A percentile compares a stretch with the other conserved stretches of the same genome.
Evolutionary conservation across 2,797 vertebrate species (phyloP).

Genomic region (Silurus aristotelis): DNA sequence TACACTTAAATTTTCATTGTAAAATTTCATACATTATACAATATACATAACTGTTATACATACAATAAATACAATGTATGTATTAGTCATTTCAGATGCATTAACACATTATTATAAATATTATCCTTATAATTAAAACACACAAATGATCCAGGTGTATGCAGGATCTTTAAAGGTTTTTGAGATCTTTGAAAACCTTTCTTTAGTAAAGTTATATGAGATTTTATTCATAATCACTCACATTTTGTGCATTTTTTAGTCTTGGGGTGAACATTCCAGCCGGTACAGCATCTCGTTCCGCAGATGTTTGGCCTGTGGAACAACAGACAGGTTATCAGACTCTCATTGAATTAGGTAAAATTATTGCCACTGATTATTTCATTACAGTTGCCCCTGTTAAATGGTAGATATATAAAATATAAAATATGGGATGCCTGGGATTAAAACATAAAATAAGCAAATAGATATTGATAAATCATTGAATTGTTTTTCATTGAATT

Average conservation of each 20-base stretch:
- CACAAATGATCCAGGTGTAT: background rate
- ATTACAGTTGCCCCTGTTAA: no score
- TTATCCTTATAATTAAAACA: background rate
- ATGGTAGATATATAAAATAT: no score
- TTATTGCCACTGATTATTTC: no score
- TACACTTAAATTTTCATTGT: background rate
- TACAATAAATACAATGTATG: background rate
- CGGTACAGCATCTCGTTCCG: conserved; percentile 59
- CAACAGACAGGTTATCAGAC: background rate
- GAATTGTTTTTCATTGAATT: no score
- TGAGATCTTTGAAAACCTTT: no score
- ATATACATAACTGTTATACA: no score
- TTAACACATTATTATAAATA: background rate
- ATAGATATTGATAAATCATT: no score
- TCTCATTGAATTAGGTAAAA: background rate
- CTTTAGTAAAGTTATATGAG: background rate
- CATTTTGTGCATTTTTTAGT: conserved; percentile 62
- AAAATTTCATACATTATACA: no score
- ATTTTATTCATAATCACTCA: conserved; percentile 46
- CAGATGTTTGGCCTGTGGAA: conserved; percentile 60
- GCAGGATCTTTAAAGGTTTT: background rate
- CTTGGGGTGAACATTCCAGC: conserved; percentile 57
- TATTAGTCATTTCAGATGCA: background rate
- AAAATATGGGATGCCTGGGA: no score
- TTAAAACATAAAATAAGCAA: no score